Conservation (phyloP, 2,113 vertebrate genomes). For the Holacanthus passer region DNA sequence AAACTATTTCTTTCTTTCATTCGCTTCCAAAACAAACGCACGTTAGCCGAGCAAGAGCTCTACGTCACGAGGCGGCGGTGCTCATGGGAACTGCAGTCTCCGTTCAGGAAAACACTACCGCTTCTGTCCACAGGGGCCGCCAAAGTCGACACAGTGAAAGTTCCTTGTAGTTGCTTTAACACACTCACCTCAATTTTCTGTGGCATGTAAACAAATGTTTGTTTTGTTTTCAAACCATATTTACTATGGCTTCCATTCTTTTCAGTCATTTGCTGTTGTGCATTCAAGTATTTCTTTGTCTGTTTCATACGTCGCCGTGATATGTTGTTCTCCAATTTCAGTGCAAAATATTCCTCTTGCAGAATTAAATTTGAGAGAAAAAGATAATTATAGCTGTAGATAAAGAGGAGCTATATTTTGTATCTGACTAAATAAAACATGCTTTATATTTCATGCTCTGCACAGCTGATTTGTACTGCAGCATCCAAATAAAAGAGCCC, state of each 20-base stretch:
- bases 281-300: slow-evolving; percentile 37
- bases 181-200: slow-evolving; percentile 50
- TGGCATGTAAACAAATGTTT: slow-evolving; percentile 40
- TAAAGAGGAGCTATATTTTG: slow-evolving; percentile 39
- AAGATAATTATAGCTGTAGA: slow-evolving; percentile 10
- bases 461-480: slow-evolving; percentile 13
- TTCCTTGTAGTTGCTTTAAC: no score
- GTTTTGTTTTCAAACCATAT: slow-evolving; percentile 27
- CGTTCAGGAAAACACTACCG: no score
- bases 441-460: slow-evolving; percentile 23
- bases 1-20: no score
- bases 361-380: not conserved
- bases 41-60: no score
- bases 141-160: no score
- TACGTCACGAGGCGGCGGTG: no score
- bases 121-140: no score
- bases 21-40: no score
- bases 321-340: not conserved
- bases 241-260: slow-evolving; percentile 30
- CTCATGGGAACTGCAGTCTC: no score
- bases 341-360: slow-evolving; percentile 26
- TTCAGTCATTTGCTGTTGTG: slow-evolving; percentile 21
- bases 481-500: slow-evolving; percentile 30
- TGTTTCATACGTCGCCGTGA: slow-evolving; percentile 46
- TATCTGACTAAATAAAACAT: slow-evolving; percentile 33